Evolutionary conservation across 2,888 invertebrate genomes (phyloP), one percentile per base, ranked within the genome.

Genomic region (Brachypterus glaber): DNA sequence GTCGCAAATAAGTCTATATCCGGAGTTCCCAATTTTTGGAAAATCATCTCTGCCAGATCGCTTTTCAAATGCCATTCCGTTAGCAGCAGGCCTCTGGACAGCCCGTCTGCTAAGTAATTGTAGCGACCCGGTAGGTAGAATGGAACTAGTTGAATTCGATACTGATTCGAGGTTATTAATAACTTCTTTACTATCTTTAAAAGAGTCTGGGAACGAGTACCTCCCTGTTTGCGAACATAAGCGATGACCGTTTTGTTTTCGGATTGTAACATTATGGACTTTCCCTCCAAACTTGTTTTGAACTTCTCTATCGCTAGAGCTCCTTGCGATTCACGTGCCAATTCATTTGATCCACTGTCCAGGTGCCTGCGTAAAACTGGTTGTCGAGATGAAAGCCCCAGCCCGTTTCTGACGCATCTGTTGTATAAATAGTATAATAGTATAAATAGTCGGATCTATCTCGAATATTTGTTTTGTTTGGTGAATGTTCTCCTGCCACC

Each of bases 1-100:
- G 45, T 39, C 15, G 47, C 47, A 37, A 44, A 47, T 13, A 47
- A 30, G 36, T 47, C 47, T 15, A 45, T 35, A 12, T 39, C 27
- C 4, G 47, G 45, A 8, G 13, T 30, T 13, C 42, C 38, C 42
- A 44, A 47, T 18, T 37, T 44, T 25, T 30, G 17, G 29, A 46
- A 40, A 18, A 44, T 43, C 15, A n/a, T 33, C n/a, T 25, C 7
- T 25, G 37, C 34, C 13, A 43, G n/a, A 29, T 27, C 17, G 8
- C 35, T 26, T 11, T 25, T 31, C 11, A 47, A 33, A 26, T 48
- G 46, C 44, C 48, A 46, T 30, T 48, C 44, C 30, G 44, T 33
- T 34, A 37, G 12, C 4, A n/a, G 33, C 17, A 32, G 25, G 4
- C 35, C 17, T 3, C 40, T 24, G 12, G 44, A 46, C 30, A 47